Evolutionary conservation across 1,140 invertebrate species (phyloP), one percentile per base, ranked within the genome.

Genomic region (Ceratina australensis): DNA sequence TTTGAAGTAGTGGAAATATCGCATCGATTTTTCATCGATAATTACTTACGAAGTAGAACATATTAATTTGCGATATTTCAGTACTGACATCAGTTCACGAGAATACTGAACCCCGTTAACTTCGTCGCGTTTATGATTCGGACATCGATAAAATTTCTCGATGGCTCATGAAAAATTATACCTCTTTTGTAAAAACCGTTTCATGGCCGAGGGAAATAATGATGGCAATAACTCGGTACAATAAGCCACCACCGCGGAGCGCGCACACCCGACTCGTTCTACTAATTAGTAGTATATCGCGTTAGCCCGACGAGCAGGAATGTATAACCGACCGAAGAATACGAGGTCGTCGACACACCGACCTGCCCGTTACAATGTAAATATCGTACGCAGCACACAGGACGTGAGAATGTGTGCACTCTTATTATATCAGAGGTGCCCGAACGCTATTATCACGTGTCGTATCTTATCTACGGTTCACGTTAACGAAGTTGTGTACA

Each of bases 251-350:
- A 75, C 80, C 52, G 24, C 65, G 65, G 54, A n/a, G 8, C 5
- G 50, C 18, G 50, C 69, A 42, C 33, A 7, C 33, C 33, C 33
- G 75, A 83, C 65, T 52, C 56, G 65, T 77, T 88, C 87, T 87
- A 80, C 81, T 90, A 88, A 90, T 90, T 90, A 90, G 74, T 65
- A 77, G 84, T 86, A 42, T 42, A 88, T 89, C 85, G 87, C 83
- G 85, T 89, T 88, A 88, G 84, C 77, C 65, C 65, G 60, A 77
- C 74, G 67, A 81, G 78, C 79, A 71, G 77, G 71, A 82, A 81
- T 82, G 81, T 83, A 68, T 66, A 61, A 49, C 33, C 66, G 69
- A 82, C 5, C 33, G 33, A 42, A 42, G 82, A 82, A 86, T 81
- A 72, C 77, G 87, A 78, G 85, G 83, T 88, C 85, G 67, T 82